A percentile compares a stretch with the other conserved stretches of the same genome.
phyloP scores from a whole-genome alignment of 2,888 invertebrate genomes.

The Scaptomyza flava region DNA sequence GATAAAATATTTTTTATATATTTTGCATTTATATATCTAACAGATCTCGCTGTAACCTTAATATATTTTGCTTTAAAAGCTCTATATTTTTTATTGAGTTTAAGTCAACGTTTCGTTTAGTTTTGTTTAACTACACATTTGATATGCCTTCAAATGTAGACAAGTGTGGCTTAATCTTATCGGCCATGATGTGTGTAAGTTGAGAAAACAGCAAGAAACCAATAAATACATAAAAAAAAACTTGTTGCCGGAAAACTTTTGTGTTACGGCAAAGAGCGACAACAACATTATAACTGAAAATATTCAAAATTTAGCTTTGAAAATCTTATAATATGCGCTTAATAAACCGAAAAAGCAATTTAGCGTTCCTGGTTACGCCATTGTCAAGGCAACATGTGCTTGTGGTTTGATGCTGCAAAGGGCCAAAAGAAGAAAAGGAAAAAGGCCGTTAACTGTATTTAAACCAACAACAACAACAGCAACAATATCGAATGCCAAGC shows the following conservation, averaged over 20 bases:
- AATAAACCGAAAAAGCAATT: conserved; percentile 63
- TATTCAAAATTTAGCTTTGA: conserved; percentile 44
- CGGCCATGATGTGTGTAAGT: neutral
- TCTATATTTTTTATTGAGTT: neutral
- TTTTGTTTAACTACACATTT: neutral
- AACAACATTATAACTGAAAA: conserved; percentile 5
- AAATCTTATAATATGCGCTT: conserved; percentile 53
- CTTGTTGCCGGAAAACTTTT: conserved; percentile 20
- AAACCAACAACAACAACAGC: conserved; percentile 7
- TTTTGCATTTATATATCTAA: too few species aligned
- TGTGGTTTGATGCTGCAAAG: neutral
- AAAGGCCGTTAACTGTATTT: conserved; percentile 17
- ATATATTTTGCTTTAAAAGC: too few species aligned
- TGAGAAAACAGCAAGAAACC: conserved; percentile 3
- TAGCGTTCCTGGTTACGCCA: conserved; percentile 33
- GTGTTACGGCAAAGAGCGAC: conserved; percentile 4
- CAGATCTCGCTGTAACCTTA: too few species aligned
- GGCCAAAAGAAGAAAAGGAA: neutral
- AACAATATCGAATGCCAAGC: neutral
- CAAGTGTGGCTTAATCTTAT: too few species aligned
- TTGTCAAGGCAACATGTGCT: conserved; percentile 14
- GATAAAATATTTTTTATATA: neutral
- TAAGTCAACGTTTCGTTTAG: too few species aligned
- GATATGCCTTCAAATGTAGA: too few species aligned
- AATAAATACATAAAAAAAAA: conserved; percentile 3